phyloP scores from a whole-genome alignment of 2,797 vertebrate species.

The Momotus momota region DNA sequence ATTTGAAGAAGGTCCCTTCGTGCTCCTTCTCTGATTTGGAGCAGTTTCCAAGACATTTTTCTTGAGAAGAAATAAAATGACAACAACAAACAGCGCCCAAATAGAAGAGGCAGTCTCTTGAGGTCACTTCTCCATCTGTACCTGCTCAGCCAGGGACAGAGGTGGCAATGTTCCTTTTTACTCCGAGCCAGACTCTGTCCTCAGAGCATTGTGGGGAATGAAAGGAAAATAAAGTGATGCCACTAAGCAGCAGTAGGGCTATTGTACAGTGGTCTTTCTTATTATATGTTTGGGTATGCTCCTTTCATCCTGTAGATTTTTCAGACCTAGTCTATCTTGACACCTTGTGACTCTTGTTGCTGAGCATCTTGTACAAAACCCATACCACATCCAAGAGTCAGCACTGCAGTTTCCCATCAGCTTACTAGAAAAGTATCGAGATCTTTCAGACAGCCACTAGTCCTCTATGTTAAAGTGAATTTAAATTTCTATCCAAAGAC shows the following conservation, averaged over 20 bases:
- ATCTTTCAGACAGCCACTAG: not conserved
- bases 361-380: not conserved
- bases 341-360: not conserved
- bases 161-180: not conserved
- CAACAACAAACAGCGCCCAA: not conserved
- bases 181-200: not conserved
- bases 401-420: not conserved
- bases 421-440: not conserved
- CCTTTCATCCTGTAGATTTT: not conserved
- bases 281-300: not conserved
- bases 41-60: not conserved
- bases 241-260: not conserved
- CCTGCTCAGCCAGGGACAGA: not conserved
- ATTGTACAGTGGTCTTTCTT: not conserved
- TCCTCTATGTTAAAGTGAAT: not conserved
- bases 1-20: not conserved
- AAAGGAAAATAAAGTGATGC: not conserved
- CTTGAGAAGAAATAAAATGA: not conserved
- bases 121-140: not conserved
- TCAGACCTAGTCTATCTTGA: not conserved
- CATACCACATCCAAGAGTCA: rapidly evolving
- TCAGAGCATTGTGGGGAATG: not conserved
- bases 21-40: not conserved
- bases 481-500: not conserved
- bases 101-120: not conserved